Evolutionary conservation across 2,888 invertebrate species (phyloP).

Genomic region (Chelonus formosanus): DNA sequence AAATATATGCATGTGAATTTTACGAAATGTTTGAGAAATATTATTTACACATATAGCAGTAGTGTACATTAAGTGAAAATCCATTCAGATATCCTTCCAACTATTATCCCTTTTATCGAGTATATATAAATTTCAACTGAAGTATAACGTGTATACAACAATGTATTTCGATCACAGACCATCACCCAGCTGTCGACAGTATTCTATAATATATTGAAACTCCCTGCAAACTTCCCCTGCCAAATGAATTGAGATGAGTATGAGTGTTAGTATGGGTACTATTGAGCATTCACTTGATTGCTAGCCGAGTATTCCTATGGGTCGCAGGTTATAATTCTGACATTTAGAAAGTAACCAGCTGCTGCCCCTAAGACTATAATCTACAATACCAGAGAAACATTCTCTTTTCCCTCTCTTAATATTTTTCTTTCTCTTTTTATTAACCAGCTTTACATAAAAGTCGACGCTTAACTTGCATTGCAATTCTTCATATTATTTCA

Average conservation of each 20-base stretch:
- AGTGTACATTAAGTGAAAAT: background rate
- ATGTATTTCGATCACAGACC: constrained; percentile 29
- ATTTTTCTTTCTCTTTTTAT: constrained; percentile 21
- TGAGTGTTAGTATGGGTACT: constrained; percentile 28
- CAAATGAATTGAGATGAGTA: constrained; percentile 20
- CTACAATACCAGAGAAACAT: constrained; percentile 10
- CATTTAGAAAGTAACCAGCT: constrained; percentile 44
- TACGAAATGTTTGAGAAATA: constrained; percentile 6
- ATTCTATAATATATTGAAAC: background rate
- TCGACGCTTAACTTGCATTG: no score
- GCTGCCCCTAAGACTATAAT: constrained; percentile 15
- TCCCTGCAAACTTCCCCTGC: background rate
- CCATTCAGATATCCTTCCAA: no score
- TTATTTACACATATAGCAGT: constrained; percentile 16
- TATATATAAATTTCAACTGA: constrained; percentile 24
- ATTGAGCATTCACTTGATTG: constrained; percentile 50
- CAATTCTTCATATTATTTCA: constrained; percentile 25
- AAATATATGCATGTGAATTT: background rate
- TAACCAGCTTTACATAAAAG: no score
- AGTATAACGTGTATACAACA: constrained; percentile 28
- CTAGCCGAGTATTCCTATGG: constrained; percentile 54
- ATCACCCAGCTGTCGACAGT: constrained; percentile 23
- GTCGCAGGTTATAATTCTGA: constrained; percentile 57
- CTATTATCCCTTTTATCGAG: constrained; percentile 6
- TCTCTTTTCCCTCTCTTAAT: constrained; percentile 5